Evolutionary conservation across 2,113 vertebrate genomes (phyloP).

Genomic region (Menidia beryllina): DNA sequence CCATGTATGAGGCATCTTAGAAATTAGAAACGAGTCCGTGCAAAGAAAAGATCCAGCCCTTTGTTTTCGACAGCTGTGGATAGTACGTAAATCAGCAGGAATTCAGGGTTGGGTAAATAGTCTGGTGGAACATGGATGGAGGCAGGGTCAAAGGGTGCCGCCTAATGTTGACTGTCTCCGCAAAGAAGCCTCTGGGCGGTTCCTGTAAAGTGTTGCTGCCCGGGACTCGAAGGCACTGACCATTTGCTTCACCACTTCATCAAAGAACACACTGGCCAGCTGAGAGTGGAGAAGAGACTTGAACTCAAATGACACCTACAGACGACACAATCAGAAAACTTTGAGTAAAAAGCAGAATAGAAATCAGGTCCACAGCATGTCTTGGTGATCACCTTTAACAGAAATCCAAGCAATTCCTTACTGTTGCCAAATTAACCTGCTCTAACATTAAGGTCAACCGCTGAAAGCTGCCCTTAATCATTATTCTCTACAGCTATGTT

Average conservation of each 20-base stretch:
- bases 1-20: conserved; percentile 1
- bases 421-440: conserved; percentile 15
- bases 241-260: conserved; percentile 86
- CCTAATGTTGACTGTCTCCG: conserved; percentile 37
- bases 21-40: conserved; percentile 8
- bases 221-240: conserved; percentile 81
- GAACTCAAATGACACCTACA: conserved; percentile 86
- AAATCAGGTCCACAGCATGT: fast-evolving
- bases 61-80: conserved; percentile 14
- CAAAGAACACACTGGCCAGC: conserved; percentile 80
- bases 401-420: conserved; percentile 20
- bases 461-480: conserved; percentile 28
- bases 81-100: neutral
- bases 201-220: conserved; percentile 71
- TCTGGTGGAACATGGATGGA: neutral
- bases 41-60: conserved; percentile 38
- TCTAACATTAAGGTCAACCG: conserved; percentile 28
- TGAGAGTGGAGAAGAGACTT: conserved; percentile 84
- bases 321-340: neutral
- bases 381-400: neutral
- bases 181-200: neutral
- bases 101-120: neutral
- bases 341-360: neutral
- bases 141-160: neutral
- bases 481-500: conserved; percentile 44